A percentile compares a stretch with the other conserved stretches of the same genome.
phyloP scores from a whole-genome alignment of 2,113 vertebrate genomes.

The Stegastes partitus region DNA sequence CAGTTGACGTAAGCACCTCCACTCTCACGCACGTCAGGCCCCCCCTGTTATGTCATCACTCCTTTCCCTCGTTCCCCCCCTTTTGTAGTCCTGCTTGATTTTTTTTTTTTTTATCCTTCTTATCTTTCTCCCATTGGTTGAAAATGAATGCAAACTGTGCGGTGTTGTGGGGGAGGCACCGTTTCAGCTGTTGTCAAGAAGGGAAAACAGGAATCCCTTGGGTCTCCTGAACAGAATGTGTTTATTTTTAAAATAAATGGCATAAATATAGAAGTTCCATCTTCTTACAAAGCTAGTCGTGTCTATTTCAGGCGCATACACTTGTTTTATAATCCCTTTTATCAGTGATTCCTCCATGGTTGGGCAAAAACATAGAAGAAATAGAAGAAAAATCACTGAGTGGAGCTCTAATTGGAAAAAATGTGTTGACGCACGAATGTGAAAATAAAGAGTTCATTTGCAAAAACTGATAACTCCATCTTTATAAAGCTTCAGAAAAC shows the following conservation, averaged over 20 bases:
- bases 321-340: background rate
- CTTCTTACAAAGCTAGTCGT: background rate
- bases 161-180: conserved; percentile 23
- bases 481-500: no score
- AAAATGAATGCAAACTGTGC: conserved; percentile 31
- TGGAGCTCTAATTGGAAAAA: no score
- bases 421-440: no score
- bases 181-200: conserved; percentile 8
- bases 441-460: no score
- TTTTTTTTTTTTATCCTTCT: conserved; percentile 39
- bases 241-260: background rate
- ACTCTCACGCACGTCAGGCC: conserved; percentile 61
- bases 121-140: conserved; percentile 43
- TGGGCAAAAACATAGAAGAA: background rate
- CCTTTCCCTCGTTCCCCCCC: conserved; percentile 30
- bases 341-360: background rate
- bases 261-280: background rate
- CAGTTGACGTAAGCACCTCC: conserved; percentile 81
- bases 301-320: background rate
- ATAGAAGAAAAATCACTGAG: no score
- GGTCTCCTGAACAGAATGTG: conserved; percentile 24
- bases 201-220: conserved; percentile 16
- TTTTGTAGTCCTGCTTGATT: background rate
- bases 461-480: no score
- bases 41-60: conserved; percentile 81